Evolutionary conservation across 2,797 vertebrate species (phyloP), one percentile per base, ranked within the genome.

Genomic region (Merluccius polli): DNA sequence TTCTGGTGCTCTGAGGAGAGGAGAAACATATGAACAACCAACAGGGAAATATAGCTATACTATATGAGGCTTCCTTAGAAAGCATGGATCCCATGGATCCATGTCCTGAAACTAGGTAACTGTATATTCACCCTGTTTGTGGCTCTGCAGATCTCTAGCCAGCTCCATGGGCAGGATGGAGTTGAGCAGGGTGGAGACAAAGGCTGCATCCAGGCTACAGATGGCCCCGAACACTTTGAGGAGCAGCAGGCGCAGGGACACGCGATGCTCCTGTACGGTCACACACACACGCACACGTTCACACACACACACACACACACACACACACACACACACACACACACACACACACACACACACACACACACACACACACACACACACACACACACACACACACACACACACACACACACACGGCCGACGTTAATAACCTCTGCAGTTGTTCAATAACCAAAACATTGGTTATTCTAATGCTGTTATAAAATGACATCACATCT

Each of bases 101-200:
- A 52, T 52, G 44, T 21, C 44, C 44, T 52, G 44, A 52, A 2
- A 52, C 44, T 1, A 29, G 27, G 59, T 27, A n/a, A 27, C 24
- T 24, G 59, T 27, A 3, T 65, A 27, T n/a, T 89, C 82, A 98
- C 98, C 98, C 87, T 98, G 96, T 0, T 93, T 97, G 93, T 97
- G 95, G 0, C 94, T 95, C 92, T 98, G 97, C 78, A 99, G 94
- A 90, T 99, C 98, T n/a, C 98, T 89, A 0, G 97, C 97, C 85
- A 99, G 94, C 91, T 99, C 98, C 96, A 99, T 98, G 0, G 97
- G 96, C 73, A 99, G 94, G 88, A 99, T 95, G 0, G 97, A 98
- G 75, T 96, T 98, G 32, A 98, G 96, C 0, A 99, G 94, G 0
- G 94, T 93, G 72, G 98, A 99, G 93, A 99, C 97, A 74, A 98